Base-by-base conservation (phyloP, 2,888 invertebrate genomes). In the Aleiodes leptofemur region DNA sequence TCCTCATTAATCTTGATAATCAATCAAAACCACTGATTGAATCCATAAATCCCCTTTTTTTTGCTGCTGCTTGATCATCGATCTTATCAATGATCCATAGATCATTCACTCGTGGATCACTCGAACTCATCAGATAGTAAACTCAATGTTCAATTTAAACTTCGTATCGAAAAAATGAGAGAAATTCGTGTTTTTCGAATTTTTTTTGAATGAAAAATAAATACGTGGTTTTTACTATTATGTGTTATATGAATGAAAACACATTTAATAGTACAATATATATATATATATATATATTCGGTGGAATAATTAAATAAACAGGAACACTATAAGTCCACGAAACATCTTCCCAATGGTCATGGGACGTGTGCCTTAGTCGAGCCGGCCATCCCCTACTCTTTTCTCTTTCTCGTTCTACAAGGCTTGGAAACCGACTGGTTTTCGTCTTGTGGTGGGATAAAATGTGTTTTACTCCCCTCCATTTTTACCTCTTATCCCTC, bases 281-380 rank as follows among this genome's bases (percentile, higher is more conserved):
- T 23, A 23, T 23, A 23, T 23, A 23, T n/a, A 38, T 38, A 48
- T 64, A 8, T 9, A 16, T 53, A n/a, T n/a, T 6, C 48, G 23
- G 23, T 56, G 4, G 61, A 64, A 48, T 43, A 16, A 23, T 16
- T 23, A 48, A 64, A 16, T 16, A 64, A 64, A 4, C 23, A 29
- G 29, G 29, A 48, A 57, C 43, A 29, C 57, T 76, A 75, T 69
- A 71, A 72, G 68, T 34, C 59, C 75, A 77, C 68, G 74, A 75
- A 75, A 78, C 76, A 80, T 80, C 76, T 78, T 78, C 77, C 14
- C 79, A 78, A 79, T 78, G 80, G 80, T 79, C 80, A 77, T 56
- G 77, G 78, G 76, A 78, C 77, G 76, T 74, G 79, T 76, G 76
- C 77, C 73, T 61, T 69, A 64, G 43, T 59, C 69, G 57, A 71